These are phyloP conservation scores for Eumacrocentrus americanus DNA, from an alignment of 2,888 invertebrate species.

Conservation along the genomic window DNA sequence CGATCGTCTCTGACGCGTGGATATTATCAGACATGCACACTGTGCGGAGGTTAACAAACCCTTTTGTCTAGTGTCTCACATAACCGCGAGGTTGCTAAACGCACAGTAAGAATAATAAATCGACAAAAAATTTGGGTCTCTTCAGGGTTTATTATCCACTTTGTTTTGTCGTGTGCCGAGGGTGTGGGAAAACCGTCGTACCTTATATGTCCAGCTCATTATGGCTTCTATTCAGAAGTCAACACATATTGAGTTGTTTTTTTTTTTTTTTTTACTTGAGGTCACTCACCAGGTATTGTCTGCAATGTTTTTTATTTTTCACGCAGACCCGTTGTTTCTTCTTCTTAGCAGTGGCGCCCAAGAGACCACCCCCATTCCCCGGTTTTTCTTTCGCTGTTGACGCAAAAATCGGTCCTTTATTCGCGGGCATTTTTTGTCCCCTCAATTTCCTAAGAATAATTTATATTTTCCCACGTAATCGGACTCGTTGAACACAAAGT, in stretches of 20 bases:
- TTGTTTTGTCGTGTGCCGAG: no score
- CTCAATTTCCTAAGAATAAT: not conserved
- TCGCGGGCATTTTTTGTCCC: conserved; percentile 55
- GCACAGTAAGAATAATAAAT: not conserved
- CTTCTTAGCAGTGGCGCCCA: conserved; percentile 44
- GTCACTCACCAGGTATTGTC: conserved; percentile 56
- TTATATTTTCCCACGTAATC: not conserved
- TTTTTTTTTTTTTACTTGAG: conserved; percentile 16
- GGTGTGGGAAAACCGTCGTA: not conserved
- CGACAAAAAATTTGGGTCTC: no score
- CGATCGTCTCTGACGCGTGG: conserved; percentile 38
- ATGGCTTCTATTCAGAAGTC: not conserved
- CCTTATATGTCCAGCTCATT: not conserved
- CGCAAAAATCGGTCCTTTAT: conserved; percentile 45
- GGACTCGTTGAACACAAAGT: not conserved
- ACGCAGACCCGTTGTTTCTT: conserved; percentile 50
- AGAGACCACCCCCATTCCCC: conserved; percentile 40
- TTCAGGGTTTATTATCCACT: no score
- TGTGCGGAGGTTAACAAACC: conserved; percentile 43
- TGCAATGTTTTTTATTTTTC: conserved; percentile 56
- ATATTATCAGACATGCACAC: conserved; percentile 37
- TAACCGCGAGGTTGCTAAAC: conserved; percentile 17
- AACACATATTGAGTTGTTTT: not conserved
- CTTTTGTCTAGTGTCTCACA: conserved; percentile 32
- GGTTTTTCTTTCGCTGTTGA: conserved; percentile 52